Evolutionary conservation across 1,140 invertebrate genomes (phyloP).

Genomic region (Megalopta genalis): DNA sequence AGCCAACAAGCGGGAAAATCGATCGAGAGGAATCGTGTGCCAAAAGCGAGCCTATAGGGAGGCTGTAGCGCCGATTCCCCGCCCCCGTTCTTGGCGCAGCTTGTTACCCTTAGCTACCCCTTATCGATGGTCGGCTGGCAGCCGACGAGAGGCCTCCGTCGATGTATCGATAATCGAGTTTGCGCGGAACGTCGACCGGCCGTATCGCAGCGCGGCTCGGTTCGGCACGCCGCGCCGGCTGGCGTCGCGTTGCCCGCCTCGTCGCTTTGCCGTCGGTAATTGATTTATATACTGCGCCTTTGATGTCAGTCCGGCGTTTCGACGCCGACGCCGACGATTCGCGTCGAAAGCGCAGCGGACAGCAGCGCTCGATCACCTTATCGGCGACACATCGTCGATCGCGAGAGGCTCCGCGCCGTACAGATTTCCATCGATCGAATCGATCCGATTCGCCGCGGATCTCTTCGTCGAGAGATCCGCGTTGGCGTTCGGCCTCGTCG

Average conservation of each 20-base stretch:
- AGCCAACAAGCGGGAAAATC: no score
- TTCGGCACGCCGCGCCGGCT: constrained; percentile 40
- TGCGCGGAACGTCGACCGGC: constrained; percentile 57
- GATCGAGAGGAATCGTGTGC: no score
- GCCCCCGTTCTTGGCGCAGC: not conserved
- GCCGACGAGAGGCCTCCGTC: constrained; percentile 59
- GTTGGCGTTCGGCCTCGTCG: no score
- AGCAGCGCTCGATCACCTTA: not conserved
- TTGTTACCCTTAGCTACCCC: not conserved
- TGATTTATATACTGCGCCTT: constrained; percentile 69
- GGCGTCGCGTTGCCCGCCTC: constrained; percentile 57
- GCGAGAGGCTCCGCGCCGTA: no score
- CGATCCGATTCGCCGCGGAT: not conserved
- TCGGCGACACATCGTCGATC: constrained; percentile 7
- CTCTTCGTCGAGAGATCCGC: no score
- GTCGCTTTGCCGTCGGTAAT: constrained; percentile 67
- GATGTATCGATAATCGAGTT: constrained; percentile 66
- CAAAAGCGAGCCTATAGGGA: no score
- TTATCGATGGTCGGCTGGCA: constrained; percentile 12
- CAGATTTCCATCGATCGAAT: no score
- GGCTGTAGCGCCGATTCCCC: not conserved
- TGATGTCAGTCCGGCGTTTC: constrained; percentile 62
- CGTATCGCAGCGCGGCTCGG: constrained; percentile 35
- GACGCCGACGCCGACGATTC: constrained; percentile 48
- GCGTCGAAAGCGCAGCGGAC: not conserved